Evolutionary conservation across 2,888 invertebrate species (phyloP), one percentile per base, ranked within the genome.

Genomic region (Epinotia nisella): DNA sequence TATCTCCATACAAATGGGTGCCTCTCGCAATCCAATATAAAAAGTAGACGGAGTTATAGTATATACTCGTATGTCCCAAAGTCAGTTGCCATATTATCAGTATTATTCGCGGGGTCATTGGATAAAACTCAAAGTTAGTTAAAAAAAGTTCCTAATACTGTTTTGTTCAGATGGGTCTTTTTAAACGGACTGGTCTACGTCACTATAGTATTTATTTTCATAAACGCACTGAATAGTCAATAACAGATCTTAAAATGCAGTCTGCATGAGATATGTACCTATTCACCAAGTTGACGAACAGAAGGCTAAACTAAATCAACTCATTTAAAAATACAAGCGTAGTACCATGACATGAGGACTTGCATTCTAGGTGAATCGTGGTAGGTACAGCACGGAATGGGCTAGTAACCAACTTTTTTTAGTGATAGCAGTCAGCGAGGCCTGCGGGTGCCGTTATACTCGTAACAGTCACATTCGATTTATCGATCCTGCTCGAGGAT

Each of bases 401-500:
- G 39, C 69, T 51, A 59, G 69, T 73, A 73, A 73, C 73, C 73
- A 73, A 73, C 73, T 73, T 73, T 72, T 45, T 73, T 73, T 73
- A 64, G 62, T 68, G 62, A 61, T 67, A 67, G 45, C 41, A 45
- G 39, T 73, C 39, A 41, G 29, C 21, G 41, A 68, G 58, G 64
- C 64, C 64, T 69, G 59, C 3, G 24, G 24, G 59, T 71, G 17
- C 73, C 73, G 73, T 73, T 73, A 73, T 49, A 35, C 9, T 35
- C 35, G 9, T 35, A 59, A 13, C 67, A 51, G 58, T 55, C 69
- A 49, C 68, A 62, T 65, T 65, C 35, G 67, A 72, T 67, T 68
- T 35, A 69, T 58, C 64, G 68, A 62, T 68, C 62, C 61, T 49
- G 49, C 49, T 72, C 45, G 56, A 72, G 64, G 64, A 62, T 72